Conservation (phyloP, 2,888 invertebrate species). For the Nemotelus pantherinus region DNA sequence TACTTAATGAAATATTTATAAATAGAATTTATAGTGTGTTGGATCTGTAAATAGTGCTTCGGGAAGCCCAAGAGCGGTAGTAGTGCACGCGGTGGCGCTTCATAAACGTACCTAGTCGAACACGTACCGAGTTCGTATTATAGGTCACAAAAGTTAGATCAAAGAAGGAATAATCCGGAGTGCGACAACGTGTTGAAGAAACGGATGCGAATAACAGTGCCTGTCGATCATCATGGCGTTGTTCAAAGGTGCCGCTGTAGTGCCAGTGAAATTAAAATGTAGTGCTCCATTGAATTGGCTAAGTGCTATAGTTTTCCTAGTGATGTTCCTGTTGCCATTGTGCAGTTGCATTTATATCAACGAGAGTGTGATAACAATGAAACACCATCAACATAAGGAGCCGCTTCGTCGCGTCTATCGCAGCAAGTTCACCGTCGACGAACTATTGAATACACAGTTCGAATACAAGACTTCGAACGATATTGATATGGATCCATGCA, state of each 20-base stretch:
- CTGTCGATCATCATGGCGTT: not conserved
- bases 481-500: conserved; percentile 85
- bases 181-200: conserved; percentile 1
- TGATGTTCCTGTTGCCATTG: conserved; percentile 19
- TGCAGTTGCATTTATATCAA: conserved; percentile 38
- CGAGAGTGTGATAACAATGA: conserved; percentile 41
- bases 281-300: conserved; percentile 15
- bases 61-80: not conserved
- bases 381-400: conserved; percentile 50
- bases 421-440: conserved; percentile 72
- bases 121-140: conserved; percentile 11
- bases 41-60: conserved; percentile 12
- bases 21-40: conserved; percentile 20
- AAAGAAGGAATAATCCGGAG: not conserved
- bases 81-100: not conserved
- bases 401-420: conserved; percentile 52
- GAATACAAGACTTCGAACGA: conserved; percentile 77
- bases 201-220: not conserved
- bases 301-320: conserved; percentile 5
- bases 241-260: not conserved
- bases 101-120: not conserved
- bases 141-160: conserved; percentile 24
- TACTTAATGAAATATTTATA: conserved; percentile 26
- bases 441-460: conserved; percentile 73
- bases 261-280: conserved; percentile 26